These are phyloP conservation scores for Drosophila sordidula DNA, from an alignment of 2,888 invertebrate genomes.

Conservation along the genomic window DNA sequence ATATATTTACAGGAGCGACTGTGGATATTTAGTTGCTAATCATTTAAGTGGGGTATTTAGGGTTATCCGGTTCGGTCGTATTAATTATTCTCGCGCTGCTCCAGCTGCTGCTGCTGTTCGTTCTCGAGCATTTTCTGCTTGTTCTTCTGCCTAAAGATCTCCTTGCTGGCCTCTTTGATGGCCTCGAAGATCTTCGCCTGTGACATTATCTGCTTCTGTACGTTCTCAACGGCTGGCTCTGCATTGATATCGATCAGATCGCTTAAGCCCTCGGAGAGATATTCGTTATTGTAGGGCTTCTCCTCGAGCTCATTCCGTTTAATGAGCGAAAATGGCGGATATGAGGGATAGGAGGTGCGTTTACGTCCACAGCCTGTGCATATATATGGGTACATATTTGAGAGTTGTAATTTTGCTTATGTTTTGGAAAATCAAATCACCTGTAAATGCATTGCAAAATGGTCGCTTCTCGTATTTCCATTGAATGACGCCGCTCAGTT, in stretches of 20 bases:
- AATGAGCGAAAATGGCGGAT: conserved; percentile 76
- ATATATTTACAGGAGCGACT: conserved; percentile 47
- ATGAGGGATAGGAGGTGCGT: conserved; percentile 85
- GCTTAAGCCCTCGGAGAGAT: conserved; percentile 88
- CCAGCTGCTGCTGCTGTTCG: conserved; percentile 58
- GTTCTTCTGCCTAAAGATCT: conserved; percentile 88
- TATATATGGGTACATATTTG: neutral
- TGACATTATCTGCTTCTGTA: conserved; percentile 91
- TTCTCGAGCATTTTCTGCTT: conserved; percentile 73
- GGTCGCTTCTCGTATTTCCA: conserved; percentile 90
- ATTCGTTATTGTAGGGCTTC: conserved; percentile 84
- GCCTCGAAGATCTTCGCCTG: conserved; percentile 91
- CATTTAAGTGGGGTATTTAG: conserved; percentile 1
- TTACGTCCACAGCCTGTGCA: conserved; percentile 90
- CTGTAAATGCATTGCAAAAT: conserved; percentile 95
- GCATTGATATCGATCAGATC: conserved; percentile 89
- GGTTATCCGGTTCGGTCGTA: neutral
- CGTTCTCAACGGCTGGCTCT: conserved; percentile 90
- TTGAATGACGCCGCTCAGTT: conserved; percentile 80
- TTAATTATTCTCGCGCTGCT: conserved; percentile 64
- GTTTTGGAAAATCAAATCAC: conserved; percentile 84
- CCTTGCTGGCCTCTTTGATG: conserved; percentile 91
- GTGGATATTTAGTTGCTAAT: conserved; percentile 19
- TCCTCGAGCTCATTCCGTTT: conserved; percentile 85
- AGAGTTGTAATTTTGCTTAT: neutral